Evolutionary conservation across 2,888 invertebrate genomes (phyloP).

Genomic region (Aphodius granarius): DNA sequence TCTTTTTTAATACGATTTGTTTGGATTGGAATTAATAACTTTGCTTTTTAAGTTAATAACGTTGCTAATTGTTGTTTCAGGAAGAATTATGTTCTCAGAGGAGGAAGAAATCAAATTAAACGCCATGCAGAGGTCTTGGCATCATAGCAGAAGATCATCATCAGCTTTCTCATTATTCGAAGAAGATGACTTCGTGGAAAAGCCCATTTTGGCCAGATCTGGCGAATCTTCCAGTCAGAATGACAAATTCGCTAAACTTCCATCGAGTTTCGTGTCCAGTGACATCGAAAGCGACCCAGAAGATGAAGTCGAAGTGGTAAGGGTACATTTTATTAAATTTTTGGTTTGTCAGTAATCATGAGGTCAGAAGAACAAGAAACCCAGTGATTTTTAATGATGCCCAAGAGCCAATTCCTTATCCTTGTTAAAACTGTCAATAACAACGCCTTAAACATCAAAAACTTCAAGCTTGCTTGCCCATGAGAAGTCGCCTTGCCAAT

Average conservation of each 20-base stretch:
- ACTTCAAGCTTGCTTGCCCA: too few species aligned
- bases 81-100: conserved; percentile 2
- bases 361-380: background rate
- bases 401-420: background rate
- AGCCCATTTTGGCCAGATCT: background rate
- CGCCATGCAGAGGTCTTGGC: conserved; percentile 1
- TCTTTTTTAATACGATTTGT: background rate
- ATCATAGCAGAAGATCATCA: conserved; percentile 6
- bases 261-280: background rate
- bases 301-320: background rate
- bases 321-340: too few species aligned
- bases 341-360: too few species aligned
- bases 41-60: too few species aligned
- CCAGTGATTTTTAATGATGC: background rate
- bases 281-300: background rate
- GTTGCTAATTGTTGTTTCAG: background rate
- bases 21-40: background rate
- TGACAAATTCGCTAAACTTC: background rate
- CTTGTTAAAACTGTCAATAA: background rate
- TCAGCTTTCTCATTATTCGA: conserved; percentile 18
- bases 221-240: background rate
- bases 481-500: too few species aligned
- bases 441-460: background rate
- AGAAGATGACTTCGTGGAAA: conserved; percentile 8
- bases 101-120: conserved; percentile 16